Evolutionary conservation across 1,140 invertebrate species (phyloP), one percentile per base, ranked within the genome.

Genomic region (Euwallacea similis): DNA sequence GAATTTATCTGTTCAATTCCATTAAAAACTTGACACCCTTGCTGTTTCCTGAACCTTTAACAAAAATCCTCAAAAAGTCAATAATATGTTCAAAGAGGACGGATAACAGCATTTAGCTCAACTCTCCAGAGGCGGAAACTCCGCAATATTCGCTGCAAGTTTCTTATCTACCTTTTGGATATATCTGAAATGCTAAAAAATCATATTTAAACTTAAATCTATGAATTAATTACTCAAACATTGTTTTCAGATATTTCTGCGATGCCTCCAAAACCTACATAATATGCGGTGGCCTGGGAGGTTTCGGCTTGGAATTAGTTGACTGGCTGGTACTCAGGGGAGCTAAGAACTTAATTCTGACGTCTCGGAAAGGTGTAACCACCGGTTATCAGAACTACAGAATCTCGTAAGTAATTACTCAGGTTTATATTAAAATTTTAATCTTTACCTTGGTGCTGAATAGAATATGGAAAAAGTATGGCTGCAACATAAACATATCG

Each of bases 241-340:
- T 69, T 1, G 55, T 4, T 72, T 74, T 54, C 9, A 78, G 77
- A 68, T 80, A 75, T 64, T 75, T 61, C 50, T 77, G 75, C 47
- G 62, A 78, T 16, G 64, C 88, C 0, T 86, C 84, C 21, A 84
- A 88, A 63, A 78, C 69, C 0, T 89, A 88, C 73, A 77, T 90
- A 0, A 84, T 90, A 1, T 82, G 85, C 6, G 88, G 95, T 50
- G 95, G 95, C 69, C 83, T 97, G 0, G 95, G 94, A 42, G 94
- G 94, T 0, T 95, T 98, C 81, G 95, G 95, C 46, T 83, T 98
- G 9, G 95, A 98, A 81, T 79, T 98, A 54, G 88, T 89, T 6
- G 90, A 96, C 79, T 97, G 95, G 94, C 83, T 97, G 66, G 86
- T 94, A 10, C 78, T 91, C 33, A 85, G 93, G 77, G 95, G 94